phyloP scores from a whole-genome alignment of 2,797 vertebrate species.

The Liparis tanakae region DNA sequence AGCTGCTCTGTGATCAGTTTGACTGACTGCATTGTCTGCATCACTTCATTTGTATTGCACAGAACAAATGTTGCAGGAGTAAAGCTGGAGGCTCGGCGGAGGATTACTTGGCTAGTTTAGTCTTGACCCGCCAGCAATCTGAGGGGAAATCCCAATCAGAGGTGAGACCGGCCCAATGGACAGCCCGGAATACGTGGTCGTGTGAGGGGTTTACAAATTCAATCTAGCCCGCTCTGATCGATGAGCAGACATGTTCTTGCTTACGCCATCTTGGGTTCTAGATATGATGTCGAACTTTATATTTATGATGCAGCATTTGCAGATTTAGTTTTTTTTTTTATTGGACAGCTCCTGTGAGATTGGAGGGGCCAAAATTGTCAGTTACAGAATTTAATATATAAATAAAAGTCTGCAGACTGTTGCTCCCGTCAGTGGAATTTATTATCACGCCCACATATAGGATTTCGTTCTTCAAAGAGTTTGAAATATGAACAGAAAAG shows the following conservation, averaged over 20 bases:
- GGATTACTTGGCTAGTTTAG: conserved; percentile 41
- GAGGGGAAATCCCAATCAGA: conserved; percentile 44
- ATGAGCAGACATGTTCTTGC: conserved; percentile 22
- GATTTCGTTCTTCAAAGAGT: background rate
- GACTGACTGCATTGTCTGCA: conserved; percentile 10
- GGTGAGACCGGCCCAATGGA: conserved; percentile 23
- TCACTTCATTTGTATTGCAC: conserved; percentile 37
- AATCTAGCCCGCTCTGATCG: conserved; percentile 15
- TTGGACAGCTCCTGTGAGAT: conserved; percentile 27
- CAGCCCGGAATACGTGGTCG: conserved; percentile 25
- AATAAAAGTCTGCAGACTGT: background rate
- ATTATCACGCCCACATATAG: background rate
- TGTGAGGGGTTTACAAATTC: conserved; percentile 43
- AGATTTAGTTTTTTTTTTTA: conserved; percentile 18
- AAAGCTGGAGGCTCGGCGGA: conserved; percentile 14
- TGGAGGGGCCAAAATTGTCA: conserved; percentile 9
- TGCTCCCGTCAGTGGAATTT: background rate
- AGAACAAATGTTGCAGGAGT: conserved; percentile 6
- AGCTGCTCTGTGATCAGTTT: background rate
- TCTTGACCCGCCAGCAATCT: conserved; percentile 29
- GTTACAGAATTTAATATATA: background rate
- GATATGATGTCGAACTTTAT: background rate
- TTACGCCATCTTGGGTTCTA: background rate
- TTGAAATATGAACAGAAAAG: background rate
- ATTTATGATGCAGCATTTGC: conserved; percentile 16